A percentile compares a stretch with the other conserved stretches of the same genome.
These are phyloP conservation scores for Spea multiplicata DNA, from an alignment of 2,113 vertebrate species.

Conservation along the genomic window DNA sequence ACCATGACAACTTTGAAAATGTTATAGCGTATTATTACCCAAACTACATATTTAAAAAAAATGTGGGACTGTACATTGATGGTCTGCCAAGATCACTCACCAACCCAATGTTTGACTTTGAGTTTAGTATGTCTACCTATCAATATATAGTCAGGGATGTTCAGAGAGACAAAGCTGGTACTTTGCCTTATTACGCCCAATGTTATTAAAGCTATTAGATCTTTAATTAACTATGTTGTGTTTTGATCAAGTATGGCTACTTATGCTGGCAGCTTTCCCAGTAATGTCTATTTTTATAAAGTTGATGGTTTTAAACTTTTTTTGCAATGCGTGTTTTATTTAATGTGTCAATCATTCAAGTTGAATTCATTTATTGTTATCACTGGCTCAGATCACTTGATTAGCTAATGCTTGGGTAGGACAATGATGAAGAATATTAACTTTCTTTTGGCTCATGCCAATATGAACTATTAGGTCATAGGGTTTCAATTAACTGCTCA, in stretches of 20 bases:
- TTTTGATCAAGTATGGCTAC: slow-evolving; percentile 19
- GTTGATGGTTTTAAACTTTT: background rate
- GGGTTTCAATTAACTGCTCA: background rate
- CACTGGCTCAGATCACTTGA: background rate
- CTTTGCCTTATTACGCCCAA: slow-evolving; percentile 27
- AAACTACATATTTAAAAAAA: slow-evolving; percentile 2
- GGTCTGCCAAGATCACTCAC: slow-evolving; percentile 1
- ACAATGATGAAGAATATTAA: background rate
- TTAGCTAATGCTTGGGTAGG: background rate
- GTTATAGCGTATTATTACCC: slow-evolving; percentile 17
- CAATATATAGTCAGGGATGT: slow-evolving; percentile 29
- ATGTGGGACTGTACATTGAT: slow-evolving; percentile 5
- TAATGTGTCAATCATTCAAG: no score
- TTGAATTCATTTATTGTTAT: background rate
- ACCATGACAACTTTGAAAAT: slow-evolving; percentile 5
- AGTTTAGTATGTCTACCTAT: slow-evolving; percentile 17
- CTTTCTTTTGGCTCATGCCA: background rate
- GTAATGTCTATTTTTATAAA: slow-evolving; percentile 29
- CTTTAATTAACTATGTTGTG: slow-evolving; percentile 37
- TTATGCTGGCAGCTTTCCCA: slow-evolving; percentile 21
- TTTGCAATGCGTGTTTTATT: no score
- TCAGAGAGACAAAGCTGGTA: slow-evolving; percentile 10
- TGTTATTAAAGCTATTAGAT: slow-evolving; percentile 37
- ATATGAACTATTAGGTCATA: background rate
- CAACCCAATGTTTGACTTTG: slow-evolving; percentile 19